phyloP scores from a whole-genome alignment of 2,888 invertebrate genomes.

The Nesidiocoris tenuis region DNA sequence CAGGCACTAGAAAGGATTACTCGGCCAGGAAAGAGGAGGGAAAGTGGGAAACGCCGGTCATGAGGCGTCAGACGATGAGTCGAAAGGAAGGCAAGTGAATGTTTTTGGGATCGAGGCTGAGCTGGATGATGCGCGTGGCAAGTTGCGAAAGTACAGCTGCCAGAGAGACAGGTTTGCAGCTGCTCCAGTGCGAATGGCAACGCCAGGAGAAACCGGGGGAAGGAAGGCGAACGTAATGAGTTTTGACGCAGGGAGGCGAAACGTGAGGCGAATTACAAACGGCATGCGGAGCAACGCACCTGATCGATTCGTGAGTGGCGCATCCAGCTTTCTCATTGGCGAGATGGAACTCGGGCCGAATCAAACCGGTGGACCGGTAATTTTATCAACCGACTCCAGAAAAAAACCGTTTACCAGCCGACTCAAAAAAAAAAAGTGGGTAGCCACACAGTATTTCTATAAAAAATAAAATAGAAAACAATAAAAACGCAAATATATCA shows the following conservation, averaged over 20 bases:
- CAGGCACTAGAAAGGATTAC: no score
- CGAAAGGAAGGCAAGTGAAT: neutral
- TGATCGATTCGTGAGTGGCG: neutral
- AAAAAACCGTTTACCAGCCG: no score
- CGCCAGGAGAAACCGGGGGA: neutral
- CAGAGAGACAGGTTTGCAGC: neutral
- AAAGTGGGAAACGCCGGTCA: neutral
- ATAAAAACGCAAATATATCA: no score
- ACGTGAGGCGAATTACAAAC: neutral
- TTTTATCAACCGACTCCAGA: no score
- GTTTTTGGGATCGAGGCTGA: neutral
- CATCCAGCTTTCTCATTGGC: neutral
- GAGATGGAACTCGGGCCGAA: no score
- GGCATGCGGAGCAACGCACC: neutral
- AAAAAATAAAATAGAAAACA: no score
- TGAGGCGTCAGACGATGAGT: neutral
- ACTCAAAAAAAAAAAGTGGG: no score
- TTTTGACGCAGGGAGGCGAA: neutral
- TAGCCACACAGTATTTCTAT: no score
- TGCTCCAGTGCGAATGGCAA: neutral
- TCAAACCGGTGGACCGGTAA: neutral
- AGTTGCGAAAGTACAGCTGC: neutral
- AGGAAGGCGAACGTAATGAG: neutral
- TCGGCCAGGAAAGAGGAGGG: no score
- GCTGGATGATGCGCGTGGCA: neutral